Evolutionary conservation across 2,113 vertebrate species (phyloP).

Genomic region (Chroicocephalus ridibundus): DNA sequence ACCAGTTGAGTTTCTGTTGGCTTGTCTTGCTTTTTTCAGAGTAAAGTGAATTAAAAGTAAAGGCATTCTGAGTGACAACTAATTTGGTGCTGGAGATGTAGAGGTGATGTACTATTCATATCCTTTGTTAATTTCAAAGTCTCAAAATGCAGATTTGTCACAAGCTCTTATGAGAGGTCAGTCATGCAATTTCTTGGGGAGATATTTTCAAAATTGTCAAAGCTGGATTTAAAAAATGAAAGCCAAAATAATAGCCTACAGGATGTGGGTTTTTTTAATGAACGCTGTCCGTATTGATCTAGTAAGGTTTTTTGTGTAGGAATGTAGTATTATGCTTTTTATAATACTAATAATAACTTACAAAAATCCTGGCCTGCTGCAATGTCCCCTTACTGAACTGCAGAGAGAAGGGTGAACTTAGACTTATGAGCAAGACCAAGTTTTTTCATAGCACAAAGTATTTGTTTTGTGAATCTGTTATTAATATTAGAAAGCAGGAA

Average conservation of each 20-base stretch:
- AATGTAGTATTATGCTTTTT: not conserved
- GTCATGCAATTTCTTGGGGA: not conserved
- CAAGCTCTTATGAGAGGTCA: not conserved
- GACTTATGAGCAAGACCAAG: not conserved
- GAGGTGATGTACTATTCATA: not conserved
- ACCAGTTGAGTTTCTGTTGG: not conserved
- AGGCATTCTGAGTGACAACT: not conserved
- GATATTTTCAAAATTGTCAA: not conserved
- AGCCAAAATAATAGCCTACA: not conserved
- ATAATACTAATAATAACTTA: not conserved
- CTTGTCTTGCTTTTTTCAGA: not conserved
- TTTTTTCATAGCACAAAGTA: not conserved
- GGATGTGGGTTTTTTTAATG: rapidly evolving
- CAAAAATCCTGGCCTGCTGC: not conserved
- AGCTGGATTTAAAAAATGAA: not conserved
- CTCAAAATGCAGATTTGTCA: not conserved
- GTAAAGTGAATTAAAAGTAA: not conserved
- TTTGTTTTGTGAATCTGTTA: not conserved
- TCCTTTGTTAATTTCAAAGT: not conserved
- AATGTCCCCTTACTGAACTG: not conserved
- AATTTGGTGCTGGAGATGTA: not conserved
- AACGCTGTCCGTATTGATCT: not conserved
- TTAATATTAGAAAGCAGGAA: not conserved
- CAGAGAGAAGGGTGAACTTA: not conserved
- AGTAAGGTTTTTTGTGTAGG: not conserved